These are phyloP conservation scores for Himalopsyche tibetana DNA, from an alignment of 2,888 invertebrate species.

Conservation along the genomic window DNA sequence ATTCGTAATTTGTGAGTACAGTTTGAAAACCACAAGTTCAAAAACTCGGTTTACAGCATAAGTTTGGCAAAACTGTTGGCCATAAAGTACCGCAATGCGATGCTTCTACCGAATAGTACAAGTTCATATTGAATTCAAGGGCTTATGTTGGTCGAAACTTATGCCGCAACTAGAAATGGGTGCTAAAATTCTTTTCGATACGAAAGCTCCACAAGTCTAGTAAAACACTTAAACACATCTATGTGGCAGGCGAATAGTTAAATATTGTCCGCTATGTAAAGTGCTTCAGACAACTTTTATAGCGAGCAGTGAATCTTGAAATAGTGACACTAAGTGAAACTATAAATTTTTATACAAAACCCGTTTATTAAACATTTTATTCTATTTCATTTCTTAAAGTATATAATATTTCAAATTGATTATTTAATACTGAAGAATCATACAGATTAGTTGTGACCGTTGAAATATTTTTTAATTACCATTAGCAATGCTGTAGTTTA, in stretches of 20 bases:
- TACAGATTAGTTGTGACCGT: too few relatives aligned
- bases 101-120: conserved; percentile 2
- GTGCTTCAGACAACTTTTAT: background rate
- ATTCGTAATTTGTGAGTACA: background rate
- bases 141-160: conserved; percentile 18
- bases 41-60: conserved; percentile 22
- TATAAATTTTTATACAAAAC: background rate
- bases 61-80: conserved; percentile 26
- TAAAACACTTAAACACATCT: background rate
- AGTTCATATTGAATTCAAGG: conserved; percentile 30
- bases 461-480: too few relatives aligned
- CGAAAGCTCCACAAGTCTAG: background rate
- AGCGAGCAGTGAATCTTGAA: background rate
- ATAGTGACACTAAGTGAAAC: background rate
- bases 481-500: too few relatives aligned
- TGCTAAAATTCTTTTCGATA: conserved; percentile 12
- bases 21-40: conserved; percentile 10
- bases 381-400: too few relatives aligned
- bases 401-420: too few relatives aligned
- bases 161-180: background rate
- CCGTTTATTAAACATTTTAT: too few relatives aligned
- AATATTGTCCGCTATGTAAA: conserved; percentile 1
- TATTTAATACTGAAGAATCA: too few relatives aligned
- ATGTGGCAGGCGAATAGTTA: background rate
- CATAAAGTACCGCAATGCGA: conserved; percentile 20